Evolutionary conservation across 2,797 vertebrate genomes (phyloP), one percentile per base, ranked within the genome.

Genomic region (Cossypha heuglini): DNA sequence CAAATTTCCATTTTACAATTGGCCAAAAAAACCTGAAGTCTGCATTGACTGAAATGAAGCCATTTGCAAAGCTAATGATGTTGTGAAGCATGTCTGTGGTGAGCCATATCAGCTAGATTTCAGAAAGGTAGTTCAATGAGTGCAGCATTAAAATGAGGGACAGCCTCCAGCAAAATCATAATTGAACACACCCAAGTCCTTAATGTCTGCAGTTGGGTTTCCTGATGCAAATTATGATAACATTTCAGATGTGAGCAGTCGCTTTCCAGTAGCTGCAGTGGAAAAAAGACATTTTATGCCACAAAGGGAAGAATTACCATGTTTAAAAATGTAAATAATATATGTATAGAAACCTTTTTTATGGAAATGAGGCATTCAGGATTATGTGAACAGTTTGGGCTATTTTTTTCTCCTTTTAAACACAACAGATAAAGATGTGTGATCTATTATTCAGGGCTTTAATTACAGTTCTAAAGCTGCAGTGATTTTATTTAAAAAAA

Each of bases 261-360:
- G 94, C 91, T 96, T 96, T 94, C 97, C 96, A 97, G 95, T 97
- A 97, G 96, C 95, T 96, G 94, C 94, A 45, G 93, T 96, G 94
- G 93, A 91, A 96, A 92, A 88, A 61, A 94, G 94, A 96, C 73
- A 86, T 96, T 95, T 96, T 93, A 83, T 81, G 76, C 86, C 95
- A 97, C 76, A 96, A 97, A 97, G 95, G 88, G 92, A 97, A 97
- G 95, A 96, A 96, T 97, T 97, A 95, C 95, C 91, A 91, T 88
- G 94, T 97, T 97, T 94, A 94, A 97, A 97, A 97, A 97, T 97
- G 97, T 98, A 97, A 97, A 97, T 97, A 98, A 97, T 96, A 96
- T 96, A 97, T 91, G 79, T 97, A 96, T 97, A 96, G 97, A 95
- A 97, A 97, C 59, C 94, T 97, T 97, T 97, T 79, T 96, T 95